A percentile compares a stretch with the other conserved stretches of the same genome.
Conservation (phyloP, 1,140 invertebrate genomes). For the Eubasilissa regina region DNA sequence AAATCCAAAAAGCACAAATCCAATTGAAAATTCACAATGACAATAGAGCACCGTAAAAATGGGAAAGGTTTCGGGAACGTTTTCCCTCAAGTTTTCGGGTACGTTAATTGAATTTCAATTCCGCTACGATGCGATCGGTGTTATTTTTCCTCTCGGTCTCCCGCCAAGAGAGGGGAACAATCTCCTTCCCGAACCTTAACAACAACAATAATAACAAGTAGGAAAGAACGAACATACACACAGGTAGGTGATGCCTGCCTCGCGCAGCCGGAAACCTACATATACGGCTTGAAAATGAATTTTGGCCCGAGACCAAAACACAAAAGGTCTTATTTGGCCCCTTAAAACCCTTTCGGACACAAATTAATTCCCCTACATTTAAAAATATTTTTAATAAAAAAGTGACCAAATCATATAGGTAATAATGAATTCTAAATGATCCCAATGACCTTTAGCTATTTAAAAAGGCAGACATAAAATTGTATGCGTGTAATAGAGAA, state of each 20-base stretch:
- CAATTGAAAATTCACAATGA: constrained; percentile 14
- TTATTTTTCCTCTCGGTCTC: background rate
- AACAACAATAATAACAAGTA: constrained; percentile 20
- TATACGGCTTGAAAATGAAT: no score
- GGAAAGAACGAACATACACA: background rate
- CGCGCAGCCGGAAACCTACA: no score
- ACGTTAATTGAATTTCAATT: constrained; percentile 19
- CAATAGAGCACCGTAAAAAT: background rate
- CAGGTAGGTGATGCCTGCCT: background rate
- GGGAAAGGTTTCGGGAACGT: background rate
- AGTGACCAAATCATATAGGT: no score
- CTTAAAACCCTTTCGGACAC: no score
- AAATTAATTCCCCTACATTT: no score
- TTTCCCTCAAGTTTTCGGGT: background rate
- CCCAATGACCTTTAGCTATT: no score
- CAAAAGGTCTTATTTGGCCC: no score
- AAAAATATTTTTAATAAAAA: no score
- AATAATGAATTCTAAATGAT: no score
- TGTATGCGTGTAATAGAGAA: no score
- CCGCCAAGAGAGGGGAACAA: background rate
- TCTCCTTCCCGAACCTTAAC: background rate
- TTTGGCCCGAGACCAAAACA: no score
- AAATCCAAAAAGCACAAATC: background rate
- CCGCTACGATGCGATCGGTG: background rate
- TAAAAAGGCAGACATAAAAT: no score